These are phyloP conservation scores for Tyrannus savana DNA, from an alignment of 2,113 vertebrate genomes.

Conservation along the genomic window DNA sequence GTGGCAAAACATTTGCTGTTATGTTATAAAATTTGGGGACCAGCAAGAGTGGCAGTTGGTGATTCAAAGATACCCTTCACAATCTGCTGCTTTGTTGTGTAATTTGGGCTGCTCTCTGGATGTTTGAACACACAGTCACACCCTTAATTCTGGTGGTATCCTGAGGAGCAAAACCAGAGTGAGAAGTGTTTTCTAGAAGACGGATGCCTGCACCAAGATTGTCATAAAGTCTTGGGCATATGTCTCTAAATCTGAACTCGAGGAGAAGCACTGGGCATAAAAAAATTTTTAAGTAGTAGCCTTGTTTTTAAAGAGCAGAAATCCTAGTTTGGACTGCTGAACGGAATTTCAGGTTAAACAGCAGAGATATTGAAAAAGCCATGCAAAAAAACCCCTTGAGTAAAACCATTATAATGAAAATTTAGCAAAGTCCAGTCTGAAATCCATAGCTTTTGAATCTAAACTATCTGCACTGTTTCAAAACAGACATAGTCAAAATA, in stretches of 20 bases:
- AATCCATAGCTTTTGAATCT: background rate
- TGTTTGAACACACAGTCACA: background rate
- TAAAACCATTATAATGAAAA: background rate
- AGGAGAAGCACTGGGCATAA: background rate
- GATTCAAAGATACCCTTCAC: background rate
- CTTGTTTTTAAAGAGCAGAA: background rate
- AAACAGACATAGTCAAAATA: background rate
- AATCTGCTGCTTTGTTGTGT: background rate
- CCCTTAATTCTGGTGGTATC: background rate
- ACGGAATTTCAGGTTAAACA: background rate
- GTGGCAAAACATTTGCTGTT: background rate
- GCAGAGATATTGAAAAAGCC: background rate
- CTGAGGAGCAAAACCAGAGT: background rate
- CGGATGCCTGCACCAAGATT: accelerated
- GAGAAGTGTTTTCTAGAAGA: background rate
- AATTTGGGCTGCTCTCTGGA: background rate
- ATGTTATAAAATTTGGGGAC: background rate
- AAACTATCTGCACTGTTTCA: background rate
- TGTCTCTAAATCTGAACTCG: background rate
- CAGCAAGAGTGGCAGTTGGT: background rate
- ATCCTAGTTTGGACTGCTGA: background rate
- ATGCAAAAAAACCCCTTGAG: background rate
- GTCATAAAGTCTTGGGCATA: background rate
- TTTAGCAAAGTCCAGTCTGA: background rate
- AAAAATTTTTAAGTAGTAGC: background rate